A percentile compares a stretch with the other conserved stretches of the same genome.
These are phyloP conservation scores for Nicator chloris DNA, from an alignment of 2,113 vertebrate species.

Conservation along the genomic window DNA sequence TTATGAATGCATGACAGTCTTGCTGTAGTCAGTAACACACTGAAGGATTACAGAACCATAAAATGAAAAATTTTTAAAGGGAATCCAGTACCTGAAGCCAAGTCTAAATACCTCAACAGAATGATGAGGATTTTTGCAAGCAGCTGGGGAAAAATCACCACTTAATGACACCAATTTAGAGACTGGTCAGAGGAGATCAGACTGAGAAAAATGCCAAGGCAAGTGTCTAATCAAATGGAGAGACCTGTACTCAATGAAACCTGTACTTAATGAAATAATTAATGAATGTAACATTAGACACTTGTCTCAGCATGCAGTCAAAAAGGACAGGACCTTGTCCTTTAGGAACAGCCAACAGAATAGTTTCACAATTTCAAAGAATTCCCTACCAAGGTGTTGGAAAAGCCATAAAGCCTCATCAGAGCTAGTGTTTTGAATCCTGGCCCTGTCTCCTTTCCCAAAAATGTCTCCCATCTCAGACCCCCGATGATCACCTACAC, in stretches of 20 bases:
- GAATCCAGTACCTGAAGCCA: not conserved
- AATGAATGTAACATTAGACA: not conserved
- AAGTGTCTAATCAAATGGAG: not conserved
- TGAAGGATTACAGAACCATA: not conserved
- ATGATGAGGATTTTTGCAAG: not conserved
- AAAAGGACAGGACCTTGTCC: not conserved
- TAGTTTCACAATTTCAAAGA: not conserved
- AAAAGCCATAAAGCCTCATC: not conserved
- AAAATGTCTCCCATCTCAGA: not conserved
- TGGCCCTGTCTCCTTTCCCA: not conserved
- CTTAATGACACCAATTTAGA: not conserved
- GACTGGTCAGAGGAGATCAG: not conserved
- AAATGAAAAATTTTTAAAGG: not conserved
- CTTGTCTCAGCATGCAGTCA: not conserved
- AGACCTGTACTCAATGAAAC: not conserved
- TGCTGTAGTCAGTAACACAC: not conserved
- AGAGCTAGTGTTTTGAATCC: not conserved
- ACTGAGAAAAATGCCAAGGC: not conserved
- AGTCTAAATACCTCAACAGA: not conserved
- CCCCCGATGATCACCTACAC: not conserved
- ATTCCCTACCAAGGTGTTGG: not conserved
- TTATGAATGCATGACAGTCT: not conserved
- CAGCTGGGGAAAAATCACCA: not conserved
- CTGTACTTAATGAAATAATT: not conserved
- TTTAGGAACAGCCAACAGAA: not conserved